These are phyloP conservation scores for Epinotia brunnichana DNA, from an alignment of 2,888 invertebrate species.

Conservation along the genomic window DNA sequence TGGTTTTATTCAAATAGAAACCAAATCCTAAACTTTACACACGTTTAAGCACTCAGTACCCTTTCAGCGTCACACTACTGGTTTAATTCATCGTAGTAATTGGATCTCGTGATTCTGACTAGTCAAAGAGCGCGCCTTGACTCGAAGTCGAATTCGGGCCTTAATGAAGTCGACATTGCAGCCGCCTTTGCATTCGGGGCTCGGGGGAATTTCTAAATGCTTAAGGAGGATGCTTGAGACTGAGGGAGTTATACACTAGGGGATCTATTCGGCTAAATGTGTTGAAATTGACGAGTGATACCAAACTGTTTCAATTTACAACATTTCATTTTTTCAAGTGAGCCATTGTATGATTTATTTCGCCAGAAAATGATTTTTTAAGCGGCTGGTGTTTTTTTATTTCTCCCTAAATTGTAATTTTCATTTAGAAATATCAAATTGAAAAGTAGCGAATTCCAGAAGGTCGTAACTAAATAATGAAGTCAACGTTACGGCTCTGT, in stretches of 20 bases:
- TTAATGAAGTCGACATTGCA: conserved; percentile 39
- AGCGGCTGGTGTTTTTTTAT: no score
- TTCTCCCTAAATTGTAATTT: no score
- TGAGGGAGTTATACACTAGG: neutral
- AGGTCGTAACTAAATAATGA: no score
- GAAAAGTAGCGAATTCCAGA: no score
- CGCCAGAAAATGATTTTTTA: no score
- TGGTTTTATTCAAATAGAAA: neutral
- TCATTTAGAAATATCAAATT: no score
- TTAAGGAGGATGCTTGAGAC: conserved; percentile 6
- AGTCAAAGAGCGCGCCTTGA: conserved; percentile 51
- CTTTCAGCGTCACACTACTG: neutral
- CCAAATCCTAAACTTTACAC: neutral
- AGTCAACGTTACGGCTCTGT: no score
- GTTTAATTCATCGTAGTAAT: conserved; percentile 51
- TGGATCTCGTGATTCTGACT: conserved; percentile 56
- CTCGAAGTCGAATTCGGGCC: conserved; percentile 35
- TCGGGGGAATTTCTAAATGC: conserved; percentile 20
- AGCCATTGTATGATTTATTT: no score
- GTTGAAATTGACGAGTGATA: neutral
- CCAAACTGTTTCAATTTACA: no score
- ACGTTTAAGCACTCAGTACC: neutral
- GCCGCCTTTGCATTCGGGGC: conserved; percentile 19
- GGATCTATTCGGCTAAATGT: neutral
- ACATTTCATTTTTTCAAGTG: no score